Evolutionary conservation across 1,140 invertebrate species (phyloP).

Genomic region (Rhopalosiphum maidis): DNA sequence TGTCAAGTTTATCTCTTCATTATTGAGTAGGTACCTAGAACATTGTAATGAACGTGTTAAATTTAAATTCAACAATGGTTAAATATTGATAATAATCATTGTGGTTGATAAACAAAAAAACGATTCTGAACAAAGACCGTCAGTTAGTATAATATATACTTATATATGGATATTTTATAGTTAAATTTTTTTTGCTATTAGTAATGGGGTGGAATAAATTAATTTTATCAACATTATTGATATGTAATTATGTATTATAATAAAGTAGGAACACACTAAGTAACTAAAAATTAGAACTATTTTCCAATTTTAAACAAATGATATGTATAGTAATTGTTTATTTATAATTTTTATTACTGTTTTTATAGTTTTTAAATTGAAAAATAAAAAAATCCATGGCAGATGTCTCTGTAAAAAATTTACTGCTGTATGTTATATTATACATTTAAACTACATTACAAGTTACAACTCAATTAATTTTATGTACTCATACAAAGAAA

Average conservation of each 20-base stretch:
- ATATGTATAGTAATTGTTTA: neutral
- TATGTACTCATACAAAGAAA: neutral
- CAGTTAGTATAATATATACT: neutral
- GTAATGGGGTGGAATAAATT: neutral
- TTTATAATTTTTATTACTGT: neutral
- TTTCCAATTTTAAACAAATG: neutral
- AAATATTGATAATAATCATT: neutral
- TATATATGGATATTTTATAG: too few relatives aligned
- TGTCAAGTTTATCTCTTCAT: neutral
- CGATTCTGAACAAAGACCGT: neutral
- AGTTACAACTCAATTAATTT: constrained; percentile 2
- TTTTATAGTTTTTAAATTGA: neutral
- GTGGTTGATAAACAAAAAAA: neutral
- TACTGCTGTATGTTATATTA: neutral
- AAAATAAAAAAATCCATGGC: neutral
- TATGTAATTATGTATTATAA: too few relatives aligned
- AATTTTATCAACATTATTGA: neutral
- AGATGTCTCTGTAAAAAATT: neutral
- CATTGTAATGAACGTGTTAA: neutral
- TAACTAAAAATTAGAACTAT: neutral
- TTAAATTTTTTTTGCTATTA: neutral
- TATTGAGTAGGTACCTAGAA: neutral
- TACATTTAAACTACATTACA: neutral
- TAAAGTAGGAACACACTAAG: neutral
- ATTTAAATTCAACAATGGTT: neutral